phyloP scores from a whole-genome alignment of 2,888 invertebrate species.

The Drosophila atroscutellata region DNA sequence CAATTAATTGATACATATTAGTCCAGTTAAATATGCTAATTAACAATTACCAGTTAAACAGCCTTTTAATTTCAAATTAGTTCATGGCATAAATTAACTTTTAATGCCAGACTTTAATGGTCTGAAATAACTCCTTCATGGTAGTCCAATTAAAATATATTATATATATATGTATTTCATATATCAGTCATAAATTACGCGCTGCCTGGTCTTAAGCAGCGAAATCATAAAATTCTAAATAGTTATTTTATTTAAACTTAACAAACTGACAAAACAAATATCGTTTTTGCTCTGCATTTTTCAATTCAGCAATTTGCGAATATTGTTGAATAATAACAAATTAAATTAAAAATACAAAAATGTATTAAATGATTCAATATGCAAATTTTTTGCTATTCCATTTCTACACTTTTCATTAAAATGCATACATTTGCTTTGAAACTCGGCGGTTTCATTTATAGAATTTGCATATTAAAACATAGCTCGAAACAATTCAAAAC shows the following conservation, averaged over 20 bases:
- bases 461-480: not conserved
- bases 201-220: not conserved
- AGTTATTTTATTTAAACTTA: not conserved
- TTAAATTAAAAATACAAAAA: not conserved
- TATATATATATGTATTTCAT: not conserved
- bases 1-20: slow-evolving; percentile 19
- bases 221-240: not conserved
- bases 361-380: too few relatives aligned
- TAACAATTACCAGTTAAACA: not conserved
- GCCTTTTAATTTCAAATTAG: not conserved
- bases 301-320: not conserved
- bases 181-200: not conserved
- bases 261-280: not conserved
- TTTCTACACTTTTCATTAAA: not conserved
- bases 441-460: not conserved
- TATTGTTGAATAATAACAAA: not conserved
- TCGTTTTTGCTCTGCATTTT: not conserved
- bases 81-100: not conserved
- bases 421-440: not conserved
- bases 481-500: not conserved
- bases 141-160: not conserved
- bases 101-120: not conserved
- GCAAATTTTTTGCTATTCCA: not conserved
- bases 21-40: slow-evolving; percentile 13
- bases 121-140: not conserved